Evolutionary conservation across 2,888 invertebrate species (phyloP), one percentile per base, ranked within the genome.

Genomic region (Calliphora vomitoria): DNA sequence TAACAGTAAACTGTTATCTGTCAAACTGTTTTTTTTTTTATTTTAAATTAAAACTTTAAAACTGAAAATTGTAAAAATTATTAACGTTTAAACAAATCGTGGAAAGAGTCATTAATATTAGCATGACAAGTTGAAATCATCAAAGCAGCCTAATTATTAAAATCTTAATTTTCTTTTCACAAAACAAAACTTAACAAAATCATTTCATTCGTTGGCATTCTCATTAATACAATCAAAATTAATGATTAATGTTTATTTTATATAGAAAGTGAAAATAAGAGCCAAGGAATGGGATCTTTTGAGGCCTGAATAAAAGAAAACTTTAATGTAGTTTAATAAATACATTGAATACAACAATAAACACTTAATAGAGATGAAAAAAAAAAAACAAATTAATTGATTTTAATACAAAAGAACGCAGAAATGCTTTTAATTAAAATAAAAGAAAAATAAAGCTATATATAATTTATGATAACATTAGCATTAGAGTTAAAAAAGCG

Each of bases 401-500:
- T 13, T n/a, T 60, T 50, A 64, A 38, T 15, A 47, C 6, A 69
- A 50, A 53, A 25, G 15, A 8, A 72, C 53, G 72, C 13, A 53
- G 50, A 81, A 81, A 64, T 25, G 72, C 81, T 64, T 66, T 81
- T 66, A 72, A 72, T 55, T 64, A 41, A 18, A 72, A 55, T 64
- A 41, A 18, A 72, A 44, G 35, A 44, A 41, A 20, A 1, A 20
- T 18, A 2, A 64, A 41, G 3, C 44, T 44, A 64, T 41, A 11
- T 41, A 41, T 18, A 2, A 41, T 18, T 31, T 64, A 38, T 13
- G 18, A 41, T 41, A 10, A 13, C 41, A 35, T 6, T 35, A 41
- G 11, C 18, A 41, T 4, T 38, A 64, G 6, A 35, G 6, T 35
- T 35, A 6, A 5, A 6, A 35, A 6, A 5, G 5, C 4, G 35